A percentile compares a stretch with the other conserved stretches of the same genome.
These are phyloP conservation scores for Mylabris sibirica DNA, from an alignment of 2,888 invertebrate genomes.

Conservation along the genomic window DNA sequence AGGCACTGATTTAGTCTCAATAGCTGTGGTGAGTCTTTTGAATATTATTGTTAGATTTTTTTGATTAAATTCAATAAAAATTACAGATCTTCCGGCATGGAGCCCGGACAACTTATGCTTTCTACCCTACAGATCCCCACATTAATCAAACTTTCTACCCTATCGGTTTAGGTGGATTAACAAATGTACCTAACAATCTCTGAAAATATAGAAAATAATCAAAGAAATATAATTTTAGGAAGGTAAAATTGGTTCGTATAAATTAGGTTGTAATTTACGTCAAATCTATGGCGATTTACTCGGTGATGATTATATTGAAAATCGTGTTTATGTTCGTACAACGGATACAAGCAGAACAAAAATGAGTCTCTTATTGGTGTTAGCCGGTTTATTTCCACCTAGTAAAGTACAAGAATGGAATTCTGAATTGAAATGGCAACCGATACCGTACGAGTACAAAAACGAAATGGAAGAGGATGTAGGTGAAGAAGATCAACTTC, in stretches of 20 bases:
- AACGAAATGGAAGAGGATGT: slow-evolving; percentile 46
- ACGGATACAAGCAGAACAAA: slow-evolving; percentile 75
- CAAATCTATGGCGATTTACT: slow-evolving; percentile 66
- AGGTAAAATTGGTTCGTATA: slow-evolving; percentile 35
- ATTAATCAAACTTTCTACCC: slow-evolving; percentile 70
- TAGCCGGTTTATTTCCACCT: slow-evolving; percentile 75
- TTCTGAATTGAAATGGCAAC: slow-evolving; percentile 71
- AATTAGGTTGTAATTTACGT: slow-evolving; percentile 26
- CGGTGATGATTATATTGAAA: slow-evolving; percentile 65
- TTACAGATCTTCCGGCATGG: slow-evolving; percentile 78
- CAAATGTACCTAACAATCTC: slow-evolving; percentile 66
- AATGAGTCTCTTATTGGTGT: slow-evolving; percentile 72
- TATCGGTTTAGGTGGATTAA: slow-evolving; percentile 77
- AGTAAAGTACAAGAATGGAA: slow-evolving; percentile 66
- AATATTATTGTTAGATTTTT: not conserved
- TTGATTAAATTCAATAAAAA: no score
- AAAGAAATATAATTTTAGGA: slow-evolving; percentile 20
- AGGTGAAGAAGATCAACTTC: no score
- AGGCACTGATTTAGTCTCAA: slow-evolving; percentile 23
- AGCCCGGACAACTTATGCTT: slow-evolving; percentile 72
- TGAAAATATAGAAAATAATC: not conserved
- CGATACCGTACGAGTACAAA: slow-evolving; percentile 54
- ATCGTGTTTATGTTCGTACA: slow-evolving; percentile 67
- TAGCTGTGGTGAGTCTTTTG: slow-evolving; percentile 24
- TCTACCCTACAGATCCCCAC: slow-evolving; percentile 75